Conservation (phyloP, 2,113 vertebrate genomes). For the Hystrix cristata region DNA sequence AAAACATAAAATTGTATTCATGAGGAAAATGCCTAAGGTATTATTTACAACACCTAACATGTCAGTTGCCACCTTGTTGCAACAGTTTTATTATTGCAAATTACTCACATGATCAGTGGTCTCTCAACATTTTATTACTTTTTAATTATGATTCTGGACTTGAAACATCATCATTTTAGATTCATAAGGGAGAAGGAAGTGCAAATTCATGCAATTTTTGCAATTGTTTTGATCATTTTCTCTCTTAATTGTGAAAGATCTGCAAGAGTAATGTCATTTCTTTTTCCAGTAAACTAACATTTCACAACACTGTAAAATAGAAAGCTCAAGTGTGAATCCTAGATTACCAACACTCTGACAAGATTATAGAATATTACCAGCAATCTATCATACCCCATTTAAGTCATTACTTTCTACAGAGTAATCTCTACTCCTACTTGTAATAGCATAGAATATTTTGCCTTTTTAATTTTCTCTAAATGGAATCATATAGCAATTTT, state of each 20-base stretch:
- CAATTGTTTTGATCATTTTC: slow-evolving; percentile 66
- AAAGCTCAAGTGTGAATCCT: not conserved
- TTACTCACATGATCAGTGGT: slow-evolving; percentile 42
- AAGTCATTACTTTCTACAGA: not conserved
- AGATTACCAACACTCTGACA: not conserved
- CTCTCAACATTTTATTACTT: slow-evolving; percentile 44
- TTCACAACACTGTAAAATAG: not conserved
- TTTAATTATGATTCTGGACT: slow-evolving; percentile 58
- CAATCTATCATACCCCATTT: not conserved
- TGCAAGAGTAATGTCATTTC: slow-evolving; percentile 45
- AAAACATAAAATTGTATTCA: not conserved
- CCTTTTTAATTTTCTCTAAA: not conserved
- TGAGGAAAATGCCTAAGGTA: not conserved
- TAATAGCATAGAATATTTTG: not conserved
- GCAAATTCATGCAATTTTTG: not conserved
- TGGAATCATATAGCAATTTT: not conserved
- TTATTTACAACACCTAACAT: slow-evolving; percentile 63
- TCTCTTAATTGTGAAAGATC: slow-evolving; percentile 53
- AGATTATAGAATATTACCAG: not conserved
- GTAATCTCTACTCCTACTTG: not conserved
- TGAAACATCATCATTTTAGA: slow-evolving; percentile 52
- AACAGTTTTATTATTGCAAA: slow-evolving; percentile 63
- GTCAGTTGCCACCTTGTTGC: not conserved
- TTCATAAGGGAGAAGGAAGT: not conserved
- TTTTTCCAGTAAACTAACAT: not conserved